Evolutionary conservation across 2,113 vertebrate species (phyloP).

Genomic region (Lathamus discolor): DNA sequence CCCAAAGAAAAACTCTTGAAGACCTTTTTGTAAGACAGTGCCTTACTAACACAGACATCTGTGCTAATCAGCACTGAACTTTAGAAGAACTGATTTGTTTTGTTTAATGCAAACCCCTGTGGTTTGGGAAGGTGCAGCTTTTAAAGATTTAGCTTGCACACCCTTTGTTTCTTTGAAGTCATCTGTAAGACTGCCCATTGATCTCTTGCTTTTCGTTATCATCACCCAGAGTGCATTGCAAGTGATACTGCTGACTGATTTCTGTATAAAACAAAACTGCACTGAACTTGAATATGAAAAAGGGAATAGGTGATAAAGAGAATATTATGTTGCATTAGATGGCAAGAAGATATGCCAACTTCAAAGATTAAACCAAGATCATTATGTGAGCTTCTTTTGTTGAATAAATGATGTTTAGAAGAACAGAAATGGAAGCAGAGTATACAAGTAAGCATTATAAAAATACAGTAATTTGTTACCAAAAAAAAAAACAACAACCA

Average conservation of each 20-base stretch:
- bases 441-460: background rate
- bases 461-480: background rate
- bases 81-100: background rate
- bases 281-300: background rate
- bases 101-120: background rate
- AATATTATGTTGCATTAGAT: conserved; percentile 30
- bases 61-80: conserved; percentile 1
- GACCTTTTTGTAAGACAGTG: background rate
- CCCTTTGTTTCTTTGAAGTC: background rate
- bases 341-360: conserved; percentile 3
- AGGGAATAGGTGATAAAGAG: conserved; percentile 56
- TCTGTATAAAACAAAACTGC: conserved; percentile 15
- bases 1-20: background rate
- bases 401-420: conserved; percentile 62
- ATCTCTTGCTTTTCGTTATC: background rate
- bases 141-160: background rate
- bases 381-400: conserved; percentile 46
- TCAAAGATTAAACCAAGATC: conserved; percentile 45
- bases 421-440: background rate
- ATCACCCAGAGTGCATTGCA: background rate
- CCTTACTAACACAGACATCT: background rate
- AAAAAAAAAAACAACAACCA: background rate
- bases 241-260: background rate
- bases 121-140: background rate
- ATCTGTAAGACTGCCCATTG: background rate